A percentile compares a stretch with the other conserved stretches of the same genome.
phyloP scores from a whole-genome alignment of 2,797 vertebrate species.

The Phataginus tetradactyla region DNA sequence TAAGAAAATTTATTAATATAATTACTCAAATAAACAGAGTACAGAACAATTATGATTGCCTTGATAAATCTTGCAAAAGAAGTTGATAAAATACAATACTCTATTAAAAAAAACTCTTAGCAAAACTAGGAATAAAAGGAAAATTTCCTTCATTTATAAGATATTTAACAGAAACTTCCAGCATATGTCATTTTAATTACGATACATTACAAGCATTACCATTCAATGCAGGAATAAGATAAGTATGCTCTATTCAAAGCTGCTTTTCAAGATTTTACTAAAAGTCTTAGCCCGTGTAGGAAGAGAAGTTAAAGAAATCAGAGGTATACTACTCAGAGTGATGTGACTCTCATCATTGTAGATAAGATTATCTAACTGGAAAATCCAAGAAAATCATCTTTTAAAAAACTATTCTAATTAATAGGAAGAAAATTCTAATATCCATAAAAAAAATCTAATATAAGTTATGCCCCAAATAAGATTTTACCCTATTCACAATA shows the following conservation, averaged over 20 bases:
- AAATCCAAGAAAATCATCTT: neutral
- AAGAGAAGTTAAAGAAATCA: slow-evolving; percentile 11
- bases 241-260: neutral
- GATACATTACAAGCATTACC: neutral
- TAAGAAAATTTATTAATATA: slow-evolving; percentile 4
- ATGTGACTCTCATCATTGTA: neutral
- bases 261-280: neutral
- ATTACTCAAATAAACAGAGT: slow-evolving; percentile 6
- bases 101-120: neutral
- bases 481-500: neutral
- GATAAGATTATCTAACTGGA: neutral
- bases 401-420: neutral
- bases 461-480: neutral
- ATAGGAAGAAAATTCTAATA: neutral
- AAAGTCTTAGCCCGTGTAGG: neutral
- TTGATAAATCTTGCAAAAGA: neutral
- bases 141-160: neutral
- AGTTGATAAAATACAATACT: slow-evolving; percentile 23
- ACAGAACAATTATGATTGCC: neutral
- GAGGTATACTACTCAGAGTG: neutral
- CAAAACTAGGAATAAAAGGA: neutral
- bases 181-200: slow-evolving; percentile 32
- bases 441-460: neutral
- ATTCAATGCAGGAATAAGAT: neutral
- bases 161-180: neutral